Base-by-base conservation (phyloP, 2,113 vertebrate genomes). In the Gallinago media region DNA sequence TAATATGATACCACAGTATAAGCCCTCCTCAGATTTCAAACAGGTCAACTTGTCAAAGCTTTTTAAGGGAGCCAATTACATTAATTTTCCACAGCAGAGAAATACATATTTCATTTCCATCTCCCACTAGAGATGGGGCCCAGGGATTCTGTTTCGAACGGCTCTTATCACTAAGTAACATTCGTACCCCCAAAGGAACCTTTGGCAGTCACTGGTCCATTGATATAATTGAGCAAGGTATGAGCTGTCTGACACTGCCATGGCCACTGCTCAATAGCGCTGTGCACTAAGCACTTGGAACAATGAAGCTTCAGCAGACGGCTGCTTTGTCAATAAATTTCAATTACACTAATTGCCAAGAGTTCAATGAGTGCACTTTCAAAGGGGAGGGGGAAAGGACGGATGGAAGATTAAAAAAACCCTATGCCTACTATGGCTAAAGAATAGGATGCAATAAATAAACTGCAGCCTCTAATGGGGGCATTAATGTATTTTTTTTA, bases 111-210 rank as follows among this genome's bases (percentile, higher is more conserved):
- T 98, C 98, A 98, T 99, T 99, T 98, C 98, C 98, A 98, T 98
- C 98, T 99, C 98, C 98, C 98, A 98, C 98, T 98, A 98, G 99
- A 98, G 98, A 98, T 97, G 98, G 98, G 98, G 98, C 98, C 98
- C 98, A 97, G 98, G 98, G 98, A 98, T 98, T 98, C 97, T 97
- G 98, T 98, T 98, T 99, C 98, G 96, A 98, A 98, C 98, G 98
- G 98, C 98, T 98, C 98, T 99, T 99, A 99, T 99, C 99, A 98
- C 99, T 98, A 98, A 99, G 98, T 99, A 99, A 98, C 99, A 99
- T 98, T 99, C 98, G 96, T 98, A 98, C 98, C 98, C 99, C 99
- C 97, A 98, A 98, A 99, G 99, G 98, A 99, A 98, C 98, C 98
- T 98, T 98, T 99, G 98, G 98, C 98, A 99, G 99, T 98, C 98